Evolutionary conservation across 2,113 vertebrate species (phyloP).

Genomic region (Limanda limanda): DNA sequence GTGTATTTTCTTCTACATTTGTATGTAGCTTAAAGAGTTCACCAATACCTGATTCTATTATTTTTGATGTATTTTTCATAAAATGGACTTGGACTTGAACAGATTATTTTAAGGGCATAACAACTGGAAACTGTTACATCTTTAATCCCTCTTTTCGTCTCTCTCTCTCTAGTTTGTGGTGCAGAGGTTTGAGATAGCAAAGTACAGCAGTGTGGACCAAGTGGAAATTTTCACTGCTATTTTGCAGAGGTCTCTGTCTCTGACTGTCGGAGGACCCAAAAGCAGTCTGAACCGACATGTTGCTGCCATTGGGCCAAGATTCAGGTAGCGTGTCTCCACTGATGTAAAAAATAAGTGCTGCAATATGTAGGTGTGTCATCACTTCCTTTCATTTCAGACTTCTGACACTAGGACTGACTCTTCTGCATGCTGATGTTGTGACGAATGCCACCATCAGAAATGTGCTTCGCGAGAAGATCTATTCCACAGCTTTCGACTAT

Average conservation of each 20-base stretch:
- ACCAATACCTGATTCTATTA: too few relatives aligned
- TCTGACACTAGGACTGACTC: constrained; percentile 90
- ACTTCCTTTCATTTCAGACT: constrained; percentile 78
- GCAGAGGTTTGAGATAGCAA: constrained; percentile 97
- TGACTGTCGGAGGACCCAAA: constrained; percentile 90
- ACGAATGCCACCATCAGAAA: constrained; percentile 95
- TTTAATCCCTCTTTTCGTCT: background rate
- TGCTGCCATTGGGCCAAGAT: constrained; percentile 93
- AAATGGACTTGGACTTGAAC: background rate
- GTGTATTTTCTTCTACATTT: too few relatives aligned
- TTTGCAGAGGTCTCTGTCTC: constrained; percentile 91
- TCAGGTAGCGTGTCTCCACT: constrained; percentile 80
- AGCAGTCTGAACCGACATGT: constrained; percentile 93
- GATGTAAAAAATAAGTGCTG: too few relatives aligned
- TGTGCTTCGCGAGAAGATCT: constrained; percentile 96
- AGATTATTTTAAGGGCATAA: background rate
- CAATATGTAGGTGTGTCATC: background rate
- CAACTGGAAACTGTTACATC: background rate
- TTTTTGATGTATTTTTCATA: background rate
- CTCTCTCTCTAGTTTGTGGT: constrained; percentile 87
- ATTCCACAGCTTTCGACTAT: constrained; percentile 98
- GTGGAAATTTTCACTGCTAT: constrained; percentile 96
- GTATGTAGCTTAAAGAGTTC: too few relatives aligned
- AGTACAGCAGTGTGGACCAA: constrained; percentile 97
- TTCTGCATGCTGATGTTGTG: constrained; percentile 96